These are phyloP conservation scores for Drosophila pachea DNA, from an alignment of 1,140 invertebrate species.

Conservation along the genomic window DNA sequence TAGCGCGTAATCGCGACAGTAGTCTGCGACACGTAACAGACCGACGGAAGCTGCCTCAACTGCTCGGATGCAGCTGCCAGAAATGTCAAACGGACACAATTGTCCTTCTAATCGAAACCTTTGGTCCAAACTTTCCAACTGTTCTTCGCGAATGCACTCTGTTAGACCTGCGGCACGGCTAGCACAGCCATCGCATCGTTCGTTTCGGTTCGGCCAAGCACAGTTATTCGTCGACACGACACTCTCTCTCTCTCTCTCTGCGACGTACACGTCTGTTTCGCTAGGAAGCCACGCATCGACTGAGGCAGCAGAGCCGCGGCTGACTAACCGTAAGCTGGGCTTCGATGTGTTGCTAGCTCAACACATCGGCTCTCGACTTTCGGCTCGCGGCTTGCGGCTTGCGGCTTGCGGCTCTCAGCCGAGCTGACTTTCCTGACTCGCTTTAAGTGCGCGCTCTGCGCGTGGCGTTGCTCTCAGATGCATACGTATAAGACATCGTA, in stretches of 20 bases:
- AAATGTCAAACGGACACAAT: slow-evolving; percentile 1
- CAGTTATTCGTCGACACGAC: slow-evolving; percentile 1
- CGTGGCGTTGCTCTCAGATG: not conserved
- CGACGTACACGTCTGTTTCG: slow-evolving; percentile 41
- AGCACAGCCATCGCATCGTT: slow-evolving; percentile 67
- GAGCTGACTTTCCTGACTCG: slow-evolving; percentile 17
- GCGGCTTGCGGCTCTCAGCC: not conserved
- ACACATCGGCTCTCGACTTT: slow-evolving; percentile 12
- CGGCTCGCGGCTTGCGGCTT: slow-evolving; percentile 10
- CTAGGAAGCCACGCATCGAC: slow-evolving; percentile 59
- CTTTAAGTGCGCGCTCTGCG: slow-evolving; percentile 1
- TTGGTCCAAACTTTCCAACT: not conserved
- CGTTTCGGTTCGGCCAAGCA: slow-evolving; percentile 3
- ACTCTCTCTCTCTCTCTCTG: not conserved
- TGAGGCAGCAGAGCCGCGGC: slow-evolving; percentile 28
- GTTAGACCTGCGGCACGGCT: slow-evolving; percentile 58
- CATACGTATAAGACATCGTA: slow-evolving; percentile 16
- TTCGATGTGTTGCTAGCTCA: slow-evolving; percentile 34
- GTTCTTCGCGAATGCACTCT: slow-evolving; percentile 52
- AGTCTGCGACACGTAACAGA: slow-evolving; percentile 58
- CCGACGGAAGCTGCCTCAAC: slow-evolving; percentile 9
- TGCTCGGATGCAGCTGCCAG: not conserved
- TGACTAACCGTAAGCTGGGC: slow-evolving; percentile 33
- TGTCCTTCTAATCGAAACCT: not conserved
- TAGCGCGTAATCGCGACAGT: slow-evolving; percentile 62